Percentiles rank a stretch among this genome's conserved stretches.
Conservation (phyloP, 2,888 invertebrate species). For the Rhagonycha lutea region DNA sequence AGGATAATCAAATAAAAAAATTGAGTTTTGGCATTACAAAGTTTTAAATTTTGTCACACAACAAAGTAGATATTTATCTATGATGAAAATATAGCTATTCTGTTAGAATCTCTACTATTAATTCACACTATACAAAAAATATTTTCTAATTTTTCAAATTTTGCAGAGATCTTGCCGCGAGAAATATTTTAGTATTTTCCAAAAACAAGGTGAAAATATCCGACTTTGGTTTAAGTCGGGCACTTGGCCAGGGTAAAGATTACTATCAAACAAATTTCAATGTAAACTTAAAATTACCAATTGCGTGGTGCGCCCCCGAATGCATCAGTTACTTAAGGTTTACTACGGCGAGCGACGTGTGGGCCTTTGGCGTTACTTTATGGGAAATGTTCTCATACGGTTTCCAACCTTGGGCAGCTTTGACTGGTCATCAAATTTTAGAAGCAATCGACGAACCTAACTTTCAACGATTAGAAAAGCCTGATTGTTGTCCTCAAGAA, state of each 20-base stretch:
- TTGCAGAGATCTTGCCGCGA: conserved; percentile 90
- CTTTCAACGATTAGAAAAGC: conserved; percentile 87
- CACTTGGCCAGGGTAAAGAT: conserved; percentile 95
- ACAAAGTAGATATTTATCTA: too few species aligned
- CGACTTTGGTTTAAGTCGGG: conserved; percentile 94
- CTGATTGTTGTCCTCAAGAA: conserved; percentile 92
- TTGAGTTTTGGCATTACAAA: neutral
- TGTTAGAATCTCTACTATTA: neutral
- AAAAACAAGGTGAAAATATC: conserved; percentile 98
- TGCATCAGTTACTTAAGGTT: conserved; percentile 95
- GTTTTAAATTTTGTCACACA: too few species aligned
- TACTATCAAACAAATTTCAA: conserved; percentile 99
- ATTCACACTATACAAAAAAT: neutral
- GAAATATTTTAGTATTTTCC: conserved; percentile 96
- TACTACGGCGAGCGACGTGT: conserved; percentile 95
- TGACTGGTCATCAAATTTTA: conserved; percentile 86
- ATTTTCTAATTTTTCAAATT: neutral
- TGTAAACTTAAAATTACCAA: conserved; percentile 94
- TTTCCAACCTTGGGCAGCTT: conserved; percentile 96
- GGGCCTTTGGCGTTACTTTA: conserved; percentile 96
- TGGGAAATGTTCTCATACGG: conserved; percentile 99
- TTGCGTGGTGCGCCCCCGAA: conserved; percentile 99
- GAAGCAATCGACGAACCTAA: conserved; percentile 94
- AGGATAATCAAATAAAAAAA: too few species aligned
- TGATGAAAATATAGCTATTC: too few species aligned